Evolutionary conservation across 2,113 vertebrate species (phyloP).

Genomic region (Centrocercus urophasianus): DNA sequence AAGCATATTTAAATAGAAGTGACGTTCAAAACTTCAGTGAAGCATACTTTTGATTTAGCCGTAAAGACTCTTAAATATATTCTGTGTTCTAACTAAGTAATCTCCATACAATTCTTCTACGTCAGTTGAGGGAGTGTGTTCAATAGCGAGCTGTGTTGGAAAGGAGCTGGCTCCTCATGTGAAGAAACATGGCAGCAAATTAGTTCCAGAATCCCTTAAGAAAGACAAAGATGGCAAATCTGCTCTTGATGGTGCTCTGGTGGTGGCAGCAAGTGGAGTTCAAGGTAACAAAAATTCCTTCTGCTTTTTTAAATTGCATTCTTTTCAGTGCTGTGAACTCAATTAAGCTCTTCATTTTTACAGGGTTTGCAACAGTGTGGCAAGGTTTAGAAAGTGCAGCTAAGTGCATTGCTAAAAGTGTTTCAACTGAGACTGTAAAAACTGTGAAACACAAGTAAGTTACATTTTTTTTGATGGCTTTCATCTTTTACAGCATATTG

Average conservation of each 20-base stretch:
- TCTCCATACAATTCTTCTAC: not conserved
- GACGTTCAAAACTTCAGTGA: not conserved
- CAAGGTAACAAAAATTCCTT: constrained; percentile 84
- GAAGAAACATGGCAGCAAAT: constrained; percentile 94
- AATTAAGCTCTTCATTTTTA: constrained; percentile 7
- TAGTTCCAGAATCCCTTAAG: constrained; percentile 95
- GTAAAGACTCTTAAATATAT: not conserved
- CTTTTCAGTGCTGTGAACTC: not conserved
- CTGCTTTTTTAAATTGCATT: not conserved
- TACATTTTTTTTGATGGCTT: constrained; percentile 15
- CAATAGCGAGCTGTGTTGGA: constrained; percentile 88
- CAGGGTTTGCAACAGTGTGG: constrained; percentile 97
- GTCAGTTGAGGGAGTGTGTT: constrained; percentile 93
- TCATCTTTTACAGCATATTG: not conserved
- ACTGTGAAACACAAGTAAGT: constrained; percentile 95
- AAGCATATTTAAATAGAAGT: not conserved
- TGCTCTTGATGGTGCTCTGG: constrained; percentile 92
- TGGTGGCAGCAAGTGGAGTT: constrained; percentile 94
- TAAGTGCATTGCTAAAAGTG: constrained; percentile 90
- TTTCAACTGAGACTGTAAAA: constrained; percentile 92
- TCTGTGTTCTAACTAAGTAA: not conserved
- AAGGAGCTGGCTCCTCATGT: constrained; percentile 93
- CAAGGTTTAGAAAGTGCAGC: constrained; percentile 94
- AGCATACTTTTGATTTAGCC: not conserved
- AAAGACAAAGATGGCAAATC: constrained; percentile 94